These are phyloP conservation scores for Tadarida brasiliensis DNA, from an alignment of 2,797 vertebrate genomes.

Conservation along the genomic window DNA sequence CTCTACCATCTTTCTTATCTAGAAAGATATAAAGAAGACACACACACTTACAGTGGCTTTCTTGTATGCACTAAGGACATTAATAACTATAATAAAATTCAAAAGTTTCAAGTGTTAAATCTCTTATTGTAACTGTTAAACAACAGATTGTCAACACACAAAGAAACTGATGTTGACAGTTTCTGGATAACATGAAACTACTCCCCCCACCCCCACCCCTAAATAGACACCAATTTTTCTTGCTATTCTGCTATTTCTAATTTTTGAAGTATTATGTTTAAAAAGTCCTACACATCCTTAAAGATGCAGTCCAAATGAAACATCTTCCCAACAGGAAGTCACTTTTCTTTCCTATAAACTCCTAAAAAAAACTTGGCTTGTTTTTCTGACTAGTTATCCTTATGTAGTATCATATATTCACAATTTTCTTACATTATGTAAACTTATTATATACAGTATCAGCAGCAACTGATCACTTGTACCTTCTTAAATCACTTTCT, in stretches of 20 bases:
- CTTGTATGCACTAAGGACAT: constrained; percentile 59
- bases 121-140: constrained; percentile 46
- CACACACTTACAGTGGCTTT: constrained; percentile 65
- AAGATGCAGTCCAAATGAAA: constrained; percentile 53
- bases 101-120: constrained; percentile 72
- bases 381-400: background rate
- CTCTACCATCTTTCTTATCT: constrained; percentile 69
- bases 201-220: no score
- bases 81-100: constrained; percentile 65
- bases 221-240: background rate
- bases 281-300: background rate
- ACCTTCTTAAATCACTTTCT: constrained; percentile 30
- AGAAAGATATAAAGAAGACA: constrained; percentile 68
- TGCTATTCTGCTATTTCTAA: background rate
- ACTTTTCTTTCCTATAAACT: constrained; percentile 35
- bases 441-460: background rate
- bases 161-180: constrained; percentile 52
- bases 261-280: constrained; percentile 57
- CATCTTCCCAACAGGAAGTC: constrained; percentile 10
- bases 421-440: constrained; percentile 5
- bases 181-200: constrained; percentile 42
- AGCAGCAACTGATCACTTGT: background rate
- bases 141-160: constrained; percentile 8
- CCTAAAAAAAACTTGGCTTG: background rate
- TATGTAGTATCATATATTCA: background rate